A percentile compares a stretch with the other conserved stretches of the same genome.
Evolutionary conservation across 2,888 invertebrate genomes (phyloP).

Genomic region (Deilephila porcellus): DNA sequence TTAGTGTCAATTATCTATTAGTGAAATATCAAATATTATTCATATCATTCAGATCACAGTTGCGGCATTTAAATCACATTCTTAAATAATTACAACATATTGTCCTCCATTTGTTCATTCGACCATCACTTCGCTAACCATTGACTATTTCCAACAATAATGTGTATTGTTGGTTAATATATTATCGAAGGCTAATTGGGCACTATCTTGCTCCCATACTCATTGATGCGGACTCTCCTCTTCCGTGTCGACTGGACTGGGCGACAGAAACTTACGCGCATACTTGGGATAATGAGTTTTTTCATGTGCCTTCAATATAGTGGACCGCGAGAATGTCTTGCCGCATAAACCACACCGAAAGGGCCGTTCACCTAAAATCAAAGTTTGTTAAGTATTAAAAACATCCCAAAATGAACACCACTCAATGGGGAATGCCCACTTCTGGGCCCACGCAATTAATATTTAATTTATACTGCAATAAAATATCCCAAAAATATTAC

Average conservation of each 20-base stretch:
- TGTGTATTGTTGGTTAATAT: slow-evolving; percentile 53
- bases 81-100: slow-evolving; percentile 83
- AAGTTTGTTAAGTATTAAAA: slow-evolving; percentile 3
- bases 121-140: slow-evolving; percentile 69
- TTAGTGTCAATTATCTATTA: slow-evolving; percentile 82
- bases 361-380: slow-evolving; percentile 89
- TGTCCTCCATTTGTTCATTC: slow-evolving; percentile 81
- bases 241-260: slow-evolving; percentile 93
- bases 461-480: no score
- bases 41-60: slow-evolving; percentile 86
- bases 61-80: slow-evolving; percentile 85
- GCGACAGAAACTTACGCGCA: slow-evolving; percentile 94
- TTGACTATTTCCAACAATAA: slow-evolving; percentile 68
- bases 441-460: no score
- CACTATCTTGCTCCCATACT: slow-evolving; percentile 56
- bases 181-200: slow-evolving; percentile 61
- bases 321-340: slow-evolving; percentile 95
- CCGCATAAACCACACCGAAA: slow-evolving; percentile 95
- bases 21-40: slow-evolving; percentile 85
- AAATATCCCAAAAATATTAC: no score
- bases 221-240: slow-evolving; percentile 92
- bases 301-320: slow-evolving; percentile 96
- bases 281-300: slow-evolving; percentile 97
- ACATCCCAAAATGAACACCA: neutral
- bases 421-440: no score